Evolutionary conservation across 1,140 invertebrate genomes (phyloP).

Genomic region (Eufriesea mexicana): DNA sequence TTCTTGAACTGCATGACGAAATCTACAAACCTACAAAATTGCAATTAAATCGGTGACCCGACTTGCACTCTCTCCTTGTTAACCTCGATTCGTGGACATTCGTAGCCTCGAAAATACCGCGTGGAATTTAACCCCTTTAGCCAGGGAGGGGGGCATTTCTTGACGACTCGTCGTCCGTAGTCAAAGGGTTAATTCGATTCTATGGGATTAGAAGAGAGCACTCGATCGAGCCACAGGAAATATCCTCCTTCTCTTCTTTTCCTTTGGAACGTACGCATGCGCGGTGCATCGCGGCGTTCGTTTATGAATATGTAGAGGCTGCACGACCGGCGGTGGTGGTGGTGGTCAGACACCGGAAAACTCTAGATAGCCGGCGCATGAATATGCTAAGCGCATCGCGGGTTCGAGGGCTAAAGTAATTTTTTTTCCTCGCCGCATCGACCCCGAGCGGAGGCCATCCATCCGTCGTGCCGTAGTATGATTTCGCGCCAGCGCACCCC

Average conservation of each 20-base stretch:
- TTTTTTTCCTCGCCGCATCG: constrained; percentile 52
- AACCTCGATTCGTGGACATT: no score
- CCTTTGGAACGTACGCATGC: constrained; percentile 24
- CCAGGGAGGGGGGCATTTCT: no score
- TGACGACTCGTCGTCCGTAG: no score
- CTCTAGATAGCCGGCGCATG: constrained; percentile 66
- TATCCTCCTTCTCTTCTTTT: not conserved
- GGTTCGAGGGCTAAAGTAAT: constrained; percentile 56
- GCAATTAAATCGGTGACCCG: no score
- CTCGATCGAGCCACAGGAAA: not conserved
- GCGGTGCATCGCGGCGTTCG: constrained; percentile 49
- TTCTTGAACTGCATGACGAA: no score
- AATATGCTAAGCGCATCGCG: constrained; percentile 70
- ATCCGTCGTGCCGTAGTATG: not conserved
- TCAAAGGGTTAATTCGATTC: not conserved
- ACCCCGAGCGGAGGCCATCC: constrained; percentile 8
- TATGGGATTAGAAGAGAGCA: constrained; percentile 6
- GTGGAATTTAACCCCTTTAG: no score
- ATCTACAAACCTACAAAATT: no score
- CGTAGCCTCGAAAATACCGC: no score
- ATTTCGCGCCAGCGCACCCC: constrained; percentile 2
- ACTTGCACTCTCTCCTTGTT: no score
- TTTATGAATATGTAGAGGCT: constrained; percentile 73
- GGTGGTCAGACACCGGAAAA: constrained; percentile 75
- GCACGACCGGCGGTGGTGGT: constrained; percentile 19